phyloP scores from a whole-genome alignment of 2,797 vertebrate genomes.

The Tangara arthus region DNA sequence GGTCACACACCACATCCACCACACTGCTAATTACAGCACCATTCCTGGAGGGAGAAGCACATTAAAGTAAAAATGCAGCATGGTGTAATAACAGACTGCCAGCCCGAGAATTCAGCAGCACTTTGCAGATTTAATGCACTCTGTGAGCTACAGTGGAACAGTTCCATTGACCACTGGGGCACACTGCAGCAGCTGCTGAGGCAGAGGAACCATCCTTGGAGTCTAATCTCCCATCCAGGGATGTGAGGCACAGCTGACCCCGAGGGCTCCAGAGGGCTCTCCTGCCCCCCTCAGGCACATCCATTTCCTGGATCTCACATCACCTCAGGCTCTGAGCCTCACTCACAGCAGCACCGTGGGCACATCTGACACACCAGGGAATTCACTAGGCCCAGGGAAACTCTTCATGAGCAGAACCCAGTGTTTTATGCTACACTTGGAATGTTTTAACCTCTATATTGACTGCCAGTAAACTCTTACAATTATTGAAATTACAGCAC shows the following conservation, averaged over 20 bases:
- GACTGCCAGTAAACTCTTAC: not conserved
- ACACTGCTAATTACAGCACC: not conserved
- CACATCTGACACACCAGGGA: not conserved
- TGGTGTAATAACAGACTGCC: not conserved
- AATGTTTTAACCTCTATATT: not conserved
- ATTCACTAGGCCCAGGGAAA: not conserved
- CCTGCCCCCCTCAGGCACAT: not conserved
- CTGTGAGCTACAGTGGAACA: not conserved
- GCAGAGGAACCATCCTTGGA: not conserved
- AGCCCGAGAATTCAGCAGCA: not conserved
- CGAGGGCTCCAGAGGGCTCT: not conserved
- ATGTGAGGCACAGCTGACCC: not conserved
- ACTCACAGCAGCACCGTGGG: not conserved
- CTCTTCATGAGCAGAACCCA: not conserved
- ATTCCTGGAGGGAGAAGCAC: not conserved
- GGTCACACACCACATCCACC: fast-evolving
- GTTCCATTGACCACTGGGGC: fast-evolving
- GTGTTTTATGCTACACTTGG: not conserved
- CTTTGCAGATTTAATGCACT: not conserved
- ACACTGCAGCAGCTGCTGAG: not conserved
- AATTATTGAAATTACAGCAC: not conserved
- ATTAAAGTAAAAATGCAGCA: not conserved
- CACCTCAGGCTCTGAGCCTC: not conserved
- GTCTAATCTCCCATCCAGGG: not conserved
- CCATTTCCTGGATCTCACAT: not conserved